A percentile compares a stretch with the other conserved stretches of the same genome.
Conservation (phyloP, 92 coral and sea anemone species). For the Bergia puertoricense region DNA sequence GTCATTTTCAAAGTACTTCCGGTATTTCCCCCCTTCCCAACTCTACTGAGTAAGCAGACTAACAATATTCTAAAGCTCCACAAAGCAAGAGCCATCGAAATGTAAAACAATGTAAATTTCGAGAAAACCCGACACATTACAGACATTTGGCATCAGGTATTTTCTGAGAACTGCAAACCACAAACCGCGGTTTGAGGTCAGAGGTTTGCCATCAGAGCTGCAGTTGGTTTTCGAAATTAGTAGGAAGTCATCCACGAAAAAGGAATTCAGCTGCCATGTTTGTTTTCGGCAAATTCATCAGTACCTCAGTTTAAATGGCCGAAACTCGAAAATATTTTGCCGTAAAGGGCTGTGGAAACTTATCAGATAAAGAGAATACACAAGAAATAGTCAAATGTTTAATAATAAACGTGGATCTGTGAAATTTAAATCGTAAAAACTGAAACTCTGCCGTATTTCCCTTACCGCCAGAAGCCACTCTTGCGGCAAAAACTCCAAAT, state of each 20-base stretch:
- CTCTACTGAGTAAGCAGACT: too few species aligned
- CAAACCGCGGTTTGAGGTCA: neutral
- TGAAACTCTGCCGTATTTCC: neutral
- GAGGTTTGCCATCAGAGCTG: neutral
- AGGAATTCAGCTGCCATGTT: neutral
- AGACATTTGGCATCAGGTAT: neutral
- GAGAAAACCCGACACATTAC: neutral
- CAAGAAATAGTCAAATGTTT: neutral
- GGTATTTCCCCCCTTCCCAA: too few species aligned
- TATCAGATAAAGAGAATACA: neutral
- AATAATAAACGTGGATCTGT: neutral
- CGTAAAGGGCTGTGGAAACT: neutral
- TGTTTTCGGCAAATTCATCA: neutral
- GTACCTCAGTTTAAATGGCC: neutral
- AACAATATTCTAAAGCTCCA: too few species aligned
- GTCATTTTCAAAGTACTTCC: too few species aligned
- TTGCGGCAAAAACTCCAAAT: conserved; percentile 30
- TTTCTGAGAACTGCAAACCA: conserved; percentile 1
- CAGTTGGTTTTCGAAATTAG: neutral
- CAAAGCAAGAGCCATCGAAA: too few species aligned
- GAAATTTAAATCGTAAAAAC: neutral
- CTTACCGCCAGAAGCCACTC: conserved; percentile 41
- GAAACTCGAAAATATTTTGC: conserved; percentile 6
- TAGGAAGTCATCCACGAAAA: neutral
- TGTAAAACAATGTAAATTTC: too few species aligned